phyloP scores from a whole-genome alignment of 2,113 vertebrate genomes.

The Perca fluviatilis region DNA sequence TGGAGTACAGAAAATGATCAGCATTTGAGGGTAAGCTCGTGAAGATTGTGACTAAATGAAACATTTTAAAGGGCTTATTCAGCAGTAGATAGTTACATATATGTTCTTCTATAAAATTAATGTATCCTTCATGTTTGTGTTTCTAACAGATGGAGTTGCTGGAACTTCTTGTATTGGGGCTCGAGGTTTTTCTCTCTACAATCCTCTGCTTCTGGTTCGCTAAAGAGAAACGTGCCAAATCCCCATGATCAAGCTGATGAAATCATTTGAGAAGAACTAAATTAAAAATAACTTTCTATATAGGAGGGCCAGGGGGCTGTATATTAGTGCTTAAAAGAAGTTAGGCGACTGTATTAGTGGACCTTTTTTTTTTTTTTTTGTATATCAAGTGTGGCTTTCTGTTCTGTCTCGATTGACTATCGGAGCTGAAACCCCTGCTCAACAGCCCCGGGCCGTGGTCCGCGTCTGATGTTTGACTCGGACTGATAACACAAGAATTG shows the following conservation, averaged over 20 bases:
- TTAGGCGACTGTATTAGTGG: background rate
- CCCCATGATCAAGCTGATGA: conserved; percentile 27
- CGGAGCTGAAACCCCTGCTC: background rate
- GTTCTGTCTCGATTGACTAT: conserved; percentile 3
- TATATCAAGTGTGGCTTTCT: conserved; percentile 19
- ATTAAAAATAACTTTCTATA: background rate
- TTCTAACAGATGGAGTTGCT: conserved; percentile 66
- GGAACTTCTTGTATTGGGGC: conserved; percentile 66
- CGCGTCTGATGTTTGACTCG: conserved; percentile 9
- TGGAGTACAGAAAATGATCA: rapidly evolving
- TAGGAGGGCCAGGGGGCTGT: background rate
- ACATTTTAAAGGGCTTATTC: background rate
- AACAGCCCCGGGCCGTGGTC: conserved; percentile 41
- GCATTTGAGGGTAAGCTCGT: conserved; percentile 28
- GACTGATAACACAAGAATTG: conserved; percentile 36
- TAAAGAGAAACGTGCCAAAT: conserved; percentile 37
- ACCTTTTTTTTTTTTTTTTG: background rate
- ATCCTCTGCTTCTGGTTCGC: conserved; percentile 73
- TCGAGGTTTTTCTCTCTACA: conserved; percentile 70
- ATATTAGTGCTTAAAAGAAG: background rate
- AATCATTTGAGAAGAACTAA: background rate
- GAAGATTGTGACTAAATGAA: rapidly evolving
- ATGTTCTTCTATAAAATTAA: background rate
- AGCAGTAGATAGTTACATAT: background rate
- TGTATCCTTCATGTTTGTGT: conserved; percentile 14